A percentile compares a stretch with the other conserved stretches of the same genome.
These are phyloP conservation scores for Aphelenchoides avenae DNA, from an alignment of 1,140 invertebrate genomes.

Conservation along the genomic window DNA sequence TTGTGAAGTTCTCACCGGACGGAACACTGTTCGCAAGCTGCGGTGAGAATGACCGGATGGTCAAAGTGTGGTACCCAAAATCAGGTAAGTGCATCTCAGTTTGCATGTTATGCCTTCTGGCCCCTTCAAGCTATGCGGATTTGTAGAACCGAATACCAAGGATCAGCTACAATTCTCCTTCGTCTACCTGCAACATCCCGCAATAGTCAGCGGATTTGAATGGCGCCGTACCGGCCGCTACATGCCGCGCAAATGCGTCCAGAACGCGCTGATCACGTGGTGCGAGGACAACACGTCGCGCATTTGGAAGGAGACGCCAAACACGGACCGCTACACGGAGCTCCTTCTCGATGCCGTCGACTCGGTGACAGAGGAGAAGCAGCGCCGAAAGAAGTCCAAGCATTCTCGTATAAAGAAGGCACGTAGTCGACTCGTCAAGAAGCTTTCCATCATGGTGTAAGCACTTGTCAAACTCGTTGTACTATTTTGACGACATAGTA, in stretches of 20 bases:
- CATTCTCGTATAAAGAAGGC: constrained; percentile 49
- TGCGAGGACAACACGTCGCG: constrained; percentile 97
- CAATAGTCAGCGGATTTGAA: constrained; percentile 55
- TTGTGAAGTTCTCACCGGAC: constrained; percentile 83
- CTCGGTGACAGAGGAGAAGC: constrained; percentile 20
- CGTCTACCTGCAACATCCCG: constrained; percentile 53
- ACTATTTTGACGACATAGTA: too few relatives aligned
- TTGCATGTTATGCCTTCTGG: too few relatives aligned
- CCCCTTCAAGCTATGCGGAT: too few relatives aligned
- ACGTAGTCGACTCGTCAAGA: constrained; percentile 46
- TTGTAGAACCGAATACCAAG: too few relatives aligned
- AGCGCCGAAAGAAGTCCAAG: constrained; percentile 42
- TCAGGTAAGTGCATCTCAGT: too few relatives aligned
- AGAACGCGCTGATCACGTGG: constrained; percentile 94
- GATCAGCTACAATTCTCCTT: too few relatives aligned
- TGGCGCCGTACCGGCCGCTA: constrained; percentile 55
- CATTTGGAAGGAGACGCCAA: constrained; percentile 79
- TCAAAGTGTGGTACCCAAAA: constrained; percentile 99
- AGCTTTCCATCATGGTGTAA: constrained; percentile 45
- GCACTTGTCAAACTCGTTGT: constrained; percentile 12
- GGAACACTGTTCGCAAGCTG: constrained; percentile 93
- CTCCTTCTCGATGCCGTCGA: constrained; percentile 27
- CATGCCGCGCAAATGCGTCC: constrained; percentile 71
- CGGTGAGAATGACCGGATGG: constrained; percentile 85
- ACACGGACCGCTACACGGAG: constrained; percentile 31